Conservation (phyloP, 1,140 invertebrate species). For the Linepithema humile region DNA sequence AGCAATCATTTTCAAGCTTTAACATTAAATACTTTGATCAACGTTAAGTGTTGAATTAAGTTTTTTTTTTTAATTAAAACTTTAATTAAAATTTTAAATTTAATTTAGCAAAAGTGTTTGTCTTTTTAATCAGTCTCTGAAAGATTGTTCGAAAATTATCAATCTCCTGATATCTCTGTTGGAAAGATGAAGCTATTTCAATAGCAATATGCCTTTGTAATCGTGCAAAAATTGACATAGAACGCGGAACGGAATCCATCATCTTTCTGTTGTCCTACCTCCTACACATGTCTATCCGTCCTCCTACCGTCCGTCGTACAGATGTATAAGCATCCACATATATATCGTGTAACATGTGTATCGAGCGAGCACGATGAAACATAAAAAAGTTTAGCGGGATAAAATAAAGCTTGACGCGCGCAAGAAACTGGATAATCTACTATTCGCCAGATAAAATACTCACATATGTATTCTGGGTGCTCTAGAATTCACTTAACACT, state of each 20-base stretch:
- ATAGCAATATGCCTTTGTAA: background rate
- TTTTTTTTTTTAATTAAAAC: background rate
- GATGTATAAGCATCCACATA: conserved; percentile 19
- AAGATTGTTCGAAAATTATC: background rate
- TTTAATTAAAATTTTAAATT: conserved; percentile 6
- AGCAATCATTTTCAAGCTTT: background rate
- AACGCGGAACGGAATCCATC: conserved; percentile 1
- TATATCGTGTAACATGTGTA: background rate
- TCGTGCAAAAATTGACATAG: conserved; percentile 7
- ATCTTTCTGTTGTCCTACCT: conserved; percentile 14
- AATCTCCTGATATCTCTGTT: background rate
- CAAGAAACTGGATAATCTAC: conserved; percentile 13
- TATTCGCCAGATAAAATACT: background rate
- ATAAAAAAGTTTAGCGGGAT: conserved; percentile 34
- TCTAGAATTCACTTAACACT: background rate
- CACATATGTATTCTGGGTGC: background rate
- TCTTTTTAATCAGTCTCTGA: background rate
- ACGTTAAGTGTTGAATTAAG: background rate
- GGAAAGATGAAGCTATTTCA: background rate
- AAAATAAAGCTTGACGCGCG: background rate
- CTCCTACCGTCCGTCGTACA: background rate
- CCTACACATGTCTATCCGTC: background rate
- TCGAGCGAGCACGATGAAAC: background rate
- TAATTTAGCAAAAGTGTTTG: background rate
- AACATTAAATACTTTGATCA: background rate